Conservation (phyloP, 2,888 invertebrate genomes). For the Lepas anatifera region DNA sequence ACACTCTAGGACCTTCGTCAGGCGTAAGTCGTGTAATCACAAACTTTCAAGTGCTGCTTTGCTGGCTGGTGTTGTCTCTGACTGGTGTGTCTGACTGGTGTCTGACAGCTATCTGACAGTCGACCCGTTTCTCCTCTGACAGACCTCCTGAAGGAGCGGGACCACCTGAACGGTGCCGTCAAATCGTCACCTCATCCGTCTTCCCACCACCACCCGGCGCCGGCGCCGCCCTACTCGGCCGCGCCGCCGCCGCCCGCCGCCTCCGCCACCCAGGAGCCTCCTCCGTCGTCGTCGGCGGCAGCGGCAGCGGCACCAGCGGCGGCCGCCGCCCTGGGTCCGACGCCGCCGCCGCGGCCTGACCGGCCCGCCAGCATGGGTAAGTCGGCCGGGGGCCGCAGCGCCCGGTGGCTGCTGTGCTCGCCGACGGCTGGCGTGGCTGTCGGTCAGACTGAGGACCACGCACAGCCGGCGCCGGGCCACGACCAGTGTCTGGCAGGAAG, state of each 20-base stretch:
- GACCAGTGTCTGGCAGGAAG: slow-evolving; percentile 35
- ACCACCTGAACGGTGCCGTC: slow-evolving; percentile 46
- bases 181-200: slow-evolving; percentile 29
- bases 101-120: too few species aligned
- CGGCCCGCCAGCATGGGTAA: slow-evolving; percentile 1
- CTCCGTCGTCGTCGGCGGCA: background rate
- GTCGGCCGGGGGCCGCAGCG: slow-evolving; percentile 54
- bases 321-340: background rate
- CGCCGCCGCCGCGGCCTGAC: slow-evolving; percentile 11
- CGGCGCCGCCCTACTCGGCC: background rate
- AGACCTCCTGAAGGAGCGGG: slow-evolving; percentile 91
- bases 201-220: slow-evolving; percentile 6
- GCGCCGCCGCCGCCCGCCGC: background rate
- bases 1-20: too few species aligned
- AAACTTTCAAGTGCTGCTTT: too few species aligned
- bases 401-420: slow-evolving; percentile 65
- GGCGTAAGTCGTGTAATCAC: too few species aligned
- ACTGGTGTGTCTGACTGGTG: too few species aligned
- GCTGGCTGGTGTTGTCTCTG: too few species aligned
- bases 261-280: too few species aligned
- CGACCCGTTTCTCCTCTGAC: slow-evolving; percentile 43
- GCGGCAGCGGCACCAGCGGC: background rate
- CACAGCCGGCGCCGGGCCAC: too few species aligned
- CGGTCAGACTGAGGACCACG: too few species aligned
- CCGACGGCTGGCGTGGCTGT: too few species aligned